Evolutionary conservation across 2,113 vertebrate genomes (phyloP).

Genomic region (Electrona antarctica): DNA sequence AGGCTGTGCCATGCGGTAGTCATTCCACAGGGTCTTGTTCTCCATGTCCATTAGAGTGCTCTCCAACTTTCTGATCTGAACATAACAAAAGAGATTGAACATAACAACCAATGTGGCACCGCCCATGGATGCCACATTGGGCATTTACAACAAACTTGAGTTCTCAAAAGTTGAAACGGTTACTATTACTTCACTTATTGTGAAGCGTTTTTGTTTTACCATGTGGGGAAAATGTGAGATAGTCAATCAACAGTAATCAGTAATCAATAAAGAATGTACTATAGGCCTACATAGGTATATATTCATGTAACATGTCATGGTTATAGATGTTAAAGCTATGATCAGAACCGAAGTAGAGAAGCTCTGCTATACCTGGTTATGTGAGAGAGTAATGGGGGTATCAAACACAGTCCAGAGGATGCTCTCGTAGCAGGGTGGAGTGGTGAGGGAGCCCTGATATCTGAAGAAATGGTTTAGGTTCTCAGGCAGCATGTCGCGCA

Average conservation of each 20-base stretch:
- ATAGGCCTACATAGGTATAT: no score
- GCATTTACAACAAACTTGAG: no score
- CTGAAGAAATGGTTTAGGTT: slow-evolving; percentile 86
- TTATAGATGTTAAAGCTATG: background rate
- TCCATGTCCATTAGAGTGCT: slow-evolving; percentile 82
- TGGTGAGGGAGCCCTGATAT: slow-evolving; percentile 88
- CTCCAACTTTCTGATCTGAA: slow-evolving; percentile 84
- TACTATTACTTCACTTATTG: no score
- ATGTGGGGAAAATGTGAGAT: no score
- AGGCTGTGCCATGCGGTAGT: slow-evolving; percentile 85
- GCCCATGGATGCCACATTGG: no score
- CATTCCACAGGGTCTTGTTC: slow-evolving; percentile 84
- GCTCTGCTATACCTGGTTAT: slow-evolving; percentile 80
- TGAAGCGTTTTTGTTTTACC: no score
- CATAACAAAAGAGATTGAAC: background rate
- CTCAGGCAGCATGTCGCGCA: slow-evolving; percentile 87
- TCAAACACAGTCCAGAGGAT: slow-evolving; percentile 90
- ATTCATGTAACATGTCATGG: background rate
- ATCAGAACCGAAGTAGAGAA: background rate
- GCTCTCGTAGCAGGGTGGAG: slow-evolving; percentile 88
- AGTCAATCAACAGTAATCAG: no score
- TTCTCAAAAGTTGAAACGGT: no score
- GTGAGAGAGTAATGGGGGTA: slow-evolving; percentile 82
- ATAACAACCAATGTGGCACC: no score
- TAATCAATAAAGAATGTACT: no score